Evolutionary conservation across 2,888 invertebrate species (phyloP).

Genomic region (Cephus pulcher): DNA sequence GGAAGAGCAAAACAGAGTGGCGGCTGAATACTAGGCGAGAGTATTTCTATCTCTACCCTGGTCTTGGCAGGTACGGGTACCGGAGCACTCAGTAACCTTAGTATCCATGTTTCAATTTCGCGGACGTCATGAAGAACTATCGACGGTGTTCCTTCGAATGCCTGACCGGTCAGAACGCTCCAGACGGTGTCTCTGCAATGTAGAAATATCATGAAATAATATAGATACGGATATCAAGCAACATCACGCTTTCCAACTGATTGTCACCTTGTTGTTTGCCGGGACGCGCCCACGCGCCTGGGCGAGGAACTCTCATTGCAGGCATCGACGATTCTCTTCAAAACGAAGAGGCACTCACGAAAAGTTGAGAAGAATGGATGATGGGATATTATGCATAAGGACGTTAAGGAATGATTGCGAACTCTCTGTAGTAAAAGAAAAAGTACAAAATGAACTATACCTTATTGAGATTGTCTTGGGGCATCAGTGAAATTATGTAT

Average conservation of each 20-base stretch:
- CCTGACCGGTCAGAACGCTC: slow-evolving; percentile 91
- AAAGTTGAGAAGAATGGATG: slow-evolving; percentile 99
- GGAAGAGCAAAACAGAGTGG: slow-evolving; percentile 93
- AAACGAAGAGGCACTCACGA: slow-evolving; percentile 95
- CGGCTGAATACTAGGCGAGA: slow-evolving; percentile 87
- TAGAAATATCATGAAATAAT: not conserved
- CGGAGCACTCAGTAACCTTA: slow-evolving; percentile 94
- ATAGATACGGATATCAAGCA: not conserved
- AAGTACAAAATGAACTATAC: not conserved
- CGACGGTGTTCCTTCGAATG: slow-evolving; percentile 83
- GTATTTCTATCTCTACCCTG: slow-evolving; percentile 77
- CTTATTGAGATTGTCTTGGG: not conserved
- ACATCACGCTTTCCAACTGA: not conserved
- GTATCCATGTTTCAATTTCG: slow-evolving; percentile 99
- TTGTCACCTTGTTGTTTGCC: slow-evolving; percentile 83
- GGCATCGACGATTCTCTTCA: slow-evolving; percentile 96
- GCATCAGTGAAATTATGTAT: not conserved
- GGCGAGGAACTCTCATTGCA: slow-evolving; percentile 95
- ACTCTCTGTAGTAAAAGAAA: slow-evolving; percentile 71
- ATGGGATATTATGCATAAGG: slow-evolving; percentile 97
- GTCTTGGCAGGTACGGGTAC: slow-evolving; percentile 99
- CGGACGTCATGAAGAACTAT: slow-evolving; percentile 95
- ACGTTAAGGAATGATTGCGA: slow-evolving; percentile 94
- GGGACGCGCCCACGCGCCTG: slow-evolving; percentile 88
- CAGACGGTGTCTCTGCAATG: slow-evolving; percentile 90